Evolutionary conservation across 2,797 vertebrate genomes (phyloP), one percentile per base, ranked within the genome.

Genomic region (Mus minutoides): DNA sequence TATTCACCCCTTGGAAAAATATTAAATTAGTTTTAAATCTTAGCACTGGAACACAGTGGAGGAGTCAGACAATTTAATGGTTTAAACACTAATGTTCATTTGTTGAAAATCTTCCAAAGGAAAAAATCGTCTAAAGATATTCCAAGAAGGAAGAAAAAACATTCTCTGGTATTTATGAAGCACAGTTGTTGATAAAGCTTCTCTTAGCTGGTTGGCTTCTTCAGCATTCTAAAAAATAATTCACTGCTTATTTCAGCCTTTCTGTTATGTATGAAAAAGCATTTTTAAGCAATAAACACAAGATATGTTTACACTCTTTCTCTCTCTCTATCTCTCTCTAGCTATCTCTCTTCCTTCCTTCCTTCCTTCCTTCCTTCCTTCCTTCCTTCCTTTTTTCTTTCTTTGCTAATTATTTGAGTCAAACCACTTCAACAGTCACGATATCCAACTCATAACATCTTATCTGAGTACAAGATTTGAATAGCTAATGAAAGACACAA

Each of bases 91-190:
- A 83, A 90, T 69, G 26, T 86, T 96, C 94, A 87, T 96, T 93
- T 95, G 34, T 85, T 92, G 88, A 92, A 93, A 91, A 67, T 67
- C 56, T 96, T 96, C 94, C 94, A 95, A 96, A 83, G 54, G 43
- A 52, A 71, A 71, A 82, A 43, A 13, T n/a, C n/a, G 11, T 82
- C 94, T 94, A 90, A 96, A 96, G 84, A 52, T 80, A 83, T 84
- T 93, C 77, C 77, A 88, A 79, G 22, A 58, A 54, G 40, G 60
- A 97, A 90, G 88, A 79, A 90, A 90, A 96, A 94, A 79, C 64
- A 80, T 60, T 90, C 46, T 90, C 64, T 88, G 31, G 71, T 62
- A 77, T 78, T 93, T 12, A 52, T 85, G 52, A 94, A 94, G 83
- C 67, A 75, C 85, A 82, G 46, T 82, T 92, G 24, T 43, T 80